phyloP scores from a whole-genome alignment of 1,140 invertebrate species.

The Steinernema feltiae region DNA sequence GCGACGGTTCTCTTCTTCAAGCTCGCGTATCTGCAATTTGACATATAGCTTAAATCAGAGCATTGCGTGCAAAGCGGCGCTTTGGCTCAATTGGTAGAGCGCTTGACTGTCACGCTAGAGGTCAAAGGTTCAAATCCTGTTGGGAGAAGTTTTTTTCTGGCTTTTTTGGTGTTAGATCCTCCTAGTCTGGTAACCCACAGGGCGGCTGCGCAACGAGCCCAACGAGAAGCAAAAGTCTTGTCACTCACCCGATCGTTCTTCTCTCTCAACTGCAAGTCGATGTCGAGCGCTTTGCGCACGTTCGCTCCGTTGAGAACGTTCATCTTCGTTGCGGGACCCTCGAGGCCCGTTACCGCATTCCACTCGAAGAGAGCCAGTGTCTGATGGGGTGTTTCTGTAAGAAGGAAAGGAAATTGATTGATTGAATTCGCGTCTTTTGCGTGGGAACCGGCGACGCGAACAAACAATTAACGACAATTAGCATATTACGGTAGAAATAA shows the following conservation, averaged over 20 bases:
- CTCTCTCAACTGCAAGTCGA: slow-evolving; percentile 1
- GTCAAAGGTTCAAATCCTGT: too few species aligned
- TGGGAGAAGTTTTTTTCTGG: too few species aligned
- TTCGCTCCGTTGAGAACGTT: slow-evolving; percentile 1
- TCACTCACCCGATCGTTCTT: slow-evolving; percentile 1
- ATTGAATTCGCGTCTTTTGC: too few species aligned
- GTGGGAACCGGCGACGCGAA: background rate
- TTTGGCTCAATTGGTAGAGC: too few species aligned
- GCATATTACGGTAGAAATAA: background rate
- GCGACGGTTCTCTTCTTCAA: slow-evolving; percentile 4
- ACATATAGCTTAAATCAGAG: background rate
- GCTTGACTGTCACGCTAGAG: too few species aligned
- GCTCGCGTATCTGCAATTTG: background rate
- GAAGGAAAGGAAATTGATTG: background rate
- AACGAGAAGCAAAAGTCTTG: background rate
- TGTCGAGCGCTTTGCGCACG: background rate
- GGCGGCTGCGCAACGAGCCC: background rate
- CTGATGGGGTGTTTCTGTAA: background rate
- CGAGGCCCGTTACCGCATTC: background rate
- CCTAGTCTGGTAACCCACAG: background rate
- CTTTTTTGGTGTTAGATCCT: too few species aligned
- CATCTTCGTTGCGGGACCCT: slow-evolving; percentile 11
- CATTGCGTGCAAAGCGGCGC: background rate
- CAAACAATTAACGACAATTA: background rate
- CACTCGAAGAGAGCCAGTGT: background rate